These are phyloP conservation scores for Sterrhoptilus dennistouni DNA, from an alignment of 2,113 vertebrate species.

Conservation along the genomic window DNA sequence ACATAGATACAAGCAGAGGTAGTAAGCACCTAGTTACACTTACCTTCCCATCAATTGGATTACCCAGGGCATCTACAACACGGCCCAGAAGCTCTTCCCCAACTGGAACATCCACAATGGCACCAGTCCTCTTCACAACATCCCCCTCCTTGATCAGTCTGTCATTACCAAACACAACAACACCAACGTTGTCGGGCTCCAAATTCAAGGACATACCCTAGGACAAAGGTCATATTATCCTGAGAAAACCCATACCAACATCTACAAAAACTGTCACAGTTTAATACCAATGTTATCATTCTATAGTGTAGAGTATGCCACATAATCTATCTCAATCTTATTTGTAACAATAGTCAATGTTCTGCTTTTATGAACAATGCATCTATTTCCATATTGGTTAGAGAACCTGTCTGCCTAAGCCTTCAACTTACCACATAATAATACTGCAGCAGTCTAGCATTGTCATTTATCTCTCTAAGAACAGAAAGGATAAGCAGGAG, in stretches of 20 bases:
- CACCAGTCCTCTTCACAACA: slow-evolving; percentile 96
- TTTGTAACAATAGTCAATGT: not conserved
- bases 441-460: not conserved
- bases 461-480: not conserved
- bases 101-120: slow-evolving; percentile 98
- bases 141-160: slow-evolving; percentile 98
- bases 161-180: slow-evolving; percentile 98
- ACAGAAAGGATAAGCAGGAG: not conserved
- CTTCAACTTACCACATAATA: not conserved
- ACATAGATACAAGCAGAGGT: not conserved
- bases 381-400: not conserved
- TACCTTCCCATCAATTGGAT: slow-evolving; percentile 96
- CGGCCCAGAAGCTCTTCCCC: slow-evolving; percentile 93
- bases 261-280: not conserved
- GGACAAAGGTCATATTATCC: not conserved
- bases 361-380: not conserved
- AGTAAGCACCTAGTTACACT: not conserved
- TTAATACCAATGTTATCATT: not conserved
- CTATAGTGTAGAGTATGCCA: not conserved
- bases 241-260: not conserved
- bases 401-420: not conserved
- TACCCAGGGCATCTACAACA: slow-evolving; percentile 95
- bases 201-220: slow-evolving; percentile 99
- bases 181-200: slow-evolving; percentile 98
- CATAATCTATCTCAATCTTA: not conserved